Conservation (phyloP, 2,888 invertebrate genomes). For the Eristalinus aeneus region DNA sequence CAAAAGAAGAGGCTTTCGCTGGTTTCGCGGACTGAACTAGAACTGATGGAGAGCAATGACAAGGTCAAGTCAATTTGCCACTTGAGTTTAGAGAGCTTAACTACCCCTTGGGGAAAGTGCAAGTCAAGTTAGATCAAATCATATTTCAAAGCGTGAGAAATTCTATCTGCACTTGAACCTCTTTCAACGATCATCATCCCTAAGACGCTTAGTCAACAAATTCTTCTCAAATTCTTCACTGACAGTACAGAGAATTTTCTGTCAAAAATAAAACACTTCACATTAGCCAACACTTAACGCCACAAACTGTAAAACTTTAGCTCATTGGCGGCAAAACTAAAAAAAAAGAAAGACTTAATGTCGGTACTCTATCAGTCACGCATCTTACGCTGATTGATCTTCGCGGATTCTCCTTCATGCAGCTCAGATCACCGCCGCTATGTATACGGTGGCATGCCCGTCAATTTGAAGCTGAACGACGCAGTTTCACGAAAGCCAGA, state of each 20-base stretch:
- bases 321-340: conserved; percentile 41
- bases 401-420: conserved; percentile 13
- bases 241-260: too few species aligned
- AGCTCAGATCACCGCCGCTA: background rate
- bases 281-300: conserved; percentile 37
- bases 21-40: too few species aligned
- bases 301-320: conserved; percentile 21
- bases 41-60: too few species aligned
- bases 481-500: background rate
- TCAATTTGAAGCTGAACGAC: conserved; percentile 13
- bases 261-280: background rate
- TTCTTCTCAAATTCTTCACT: background rate
- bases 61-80: too few species aligned
- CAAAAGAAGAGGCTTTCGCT: too few species aligned
- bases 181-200: background rate
- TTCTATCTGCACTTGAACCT: background rate
- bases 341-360: too few species aligned
- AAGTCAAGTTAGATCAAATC: too few species aligned
- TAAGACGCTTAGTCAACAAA: background rate
- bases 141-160: background rate
- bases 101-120: too few species aligned
- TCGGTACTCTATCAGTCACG: conserved; percentile 48
- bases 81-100: too few species aligned
- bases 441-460: background rate
- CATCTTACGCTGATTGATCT: conserved; percentile 48